Base-by-base conservation (phyloP, 2,888 invertebrate species). In the Polyploca ridens region DNA sequence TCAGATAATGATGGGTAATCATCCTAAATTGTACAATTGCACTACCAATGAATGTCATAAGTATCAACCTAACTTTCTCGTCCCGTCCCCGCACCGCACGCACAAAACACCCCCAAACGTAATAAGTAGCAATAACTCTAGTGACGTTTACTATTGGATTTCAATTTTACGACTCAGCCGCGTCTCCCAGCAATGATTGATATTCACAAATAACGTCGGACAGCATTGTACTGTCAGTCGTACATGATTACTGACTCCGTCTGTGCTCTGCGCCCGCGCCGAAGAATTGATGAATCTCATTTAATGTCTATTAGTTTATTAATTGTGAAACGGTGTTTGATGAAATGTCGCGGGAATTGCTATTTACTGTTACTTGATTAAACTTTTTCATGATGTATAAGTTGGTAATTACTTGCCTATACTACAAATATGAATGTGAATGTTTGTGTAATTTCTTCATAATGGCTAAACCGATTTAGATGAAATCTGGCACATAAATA, bases 131-230 rank as follows among this genome's bases (percentile, higher is more conserved):
- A 75, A 84, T 85, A 87, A 82, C 78, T 74, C 72, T 76, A 73
- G 75, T 78, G 84, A 84, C 86, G 85, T 84, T 82, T 76, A 77
- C 85, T 81, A 85, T 87, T 83, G 85, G 85, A 84, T 83, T 83
- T 86, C 83, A 46, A 46, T 46, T 89, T 90, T 87, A 90, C 81
- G 78, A 72, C n/a, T n/a, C 46, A 0, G 46, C 77, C 75, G 76
- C 81, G 82, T 82, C 79, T 78, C 72, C 76, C 6, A n/a, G 63
- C 65, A 66, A 77, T 87, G 88, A 88, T 87, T 86, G 89, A 89
- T 87, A 84, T 80, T 81, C 82, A 78, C 83, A 80, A 85, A 84
- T 83, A 81, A 83, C 81, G 74, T 76, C 67, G 63, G 67, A 62
- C 67, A 68, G 78, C 77, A 88, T 88, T 87, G 87, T 86, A 68